Percentiles rank a stretch among this genome's conserved stretches.
phyloP scores from a whole-genome alignment of 1,140 invertebrate genomes.

The Zaprionus kolodkinae region DNA sequence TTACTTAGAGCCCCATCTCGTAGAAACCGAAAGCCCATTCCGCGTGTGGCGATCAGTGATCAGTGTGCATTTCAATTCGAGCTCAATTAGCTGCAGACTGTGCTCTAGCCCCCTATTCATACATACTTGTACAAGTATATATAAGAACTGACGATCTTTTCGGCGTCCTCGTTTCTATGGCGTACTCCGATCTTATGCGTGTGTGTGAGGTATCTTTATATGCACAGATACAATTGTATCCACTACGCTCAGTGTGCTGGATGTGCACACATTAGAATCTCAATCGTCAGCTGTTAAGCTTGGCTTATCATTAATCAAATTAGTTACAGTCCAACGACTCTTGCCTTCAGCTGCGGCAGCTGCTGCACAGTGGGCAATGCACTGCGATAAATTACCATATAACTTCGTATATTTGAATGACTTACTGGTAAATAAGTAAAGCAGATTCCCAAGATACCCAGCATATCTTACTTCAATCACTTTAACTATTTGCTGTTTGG shows the following conservation, averaged over 20 bases:
- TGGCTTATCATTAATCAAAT: conserved; percentile 82
- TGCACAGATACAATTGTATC: conserved; percentile 27
- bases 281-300: conserved; percentile 80
- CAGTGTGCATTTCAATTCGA: background rate
- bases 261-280: conserved; percentile 80
- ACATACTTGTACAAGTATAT: too few relatives aligned
- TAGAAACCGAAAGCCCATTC: background rate
- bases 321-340: conserved; percentile 59
- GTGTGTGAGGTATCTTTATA: background rate
- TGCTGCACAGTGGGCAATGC: conserved; percentile 27
- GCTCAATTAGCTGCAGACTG: background rate
- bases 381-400: background rate
- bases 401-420: too few relatives aligned
- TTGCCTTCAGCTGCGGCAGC: conserved; percentile 5
- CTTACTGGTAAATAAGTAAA: too few relatives aligned
- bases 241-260: conserved; percentile 69
- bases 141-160: too few relatives aligned
- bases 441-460: too few relatives aligned
- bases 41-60: background rate
- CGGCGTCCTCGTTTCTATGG: background rate
- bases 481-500: too few relatives aligned
- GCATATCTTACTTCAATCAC: too few relatives aligned
- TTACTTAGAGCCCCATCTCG: background rate
- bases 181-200: background rate
- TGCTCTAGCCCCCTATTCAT: background rate